phyloP scores from a whole-genome alignment of 2,888 invertebrate species.

The Strigamia transsilvanica region DNA sequence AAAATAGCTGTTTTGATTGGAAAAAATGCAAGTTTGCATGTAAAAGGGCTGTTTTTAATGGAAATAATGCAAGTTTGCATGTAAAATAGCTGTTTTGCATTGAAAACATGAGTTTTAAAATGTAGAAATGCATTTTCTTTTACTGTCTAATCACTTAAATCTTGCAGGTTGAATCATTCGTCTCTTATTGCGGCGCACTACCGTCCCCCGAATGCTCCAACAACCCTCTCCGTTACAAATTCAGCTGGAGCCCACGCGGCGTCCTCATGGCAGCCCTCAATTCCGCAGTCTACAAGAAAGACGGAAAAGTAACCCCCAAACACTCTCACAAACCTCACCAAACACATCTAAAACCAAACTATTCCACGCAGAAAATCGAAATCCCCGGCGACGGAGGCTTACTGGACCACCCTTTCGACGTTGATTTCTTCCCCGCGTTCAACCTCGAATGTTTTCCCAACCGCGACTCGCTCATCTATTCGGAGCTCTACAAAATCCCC shows the following conservation, averaged over 20 bases:
- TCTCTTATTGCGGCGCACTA: constrained; percentile 95
- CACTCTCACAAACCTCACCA: not conserved
- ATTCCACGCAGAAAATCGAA: constrained; percentile 86
- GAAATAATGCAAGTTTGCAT: too few relatives aligned
- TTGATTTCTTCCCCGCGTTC: constrained; percentile 95
- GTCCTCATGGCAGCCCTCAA: constrained; percentile 89
- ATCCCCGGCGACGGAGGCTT: constrained; percentile 86
- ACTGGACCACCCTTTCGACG: constrained; percentile 79
- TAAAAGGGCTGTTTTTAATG: too few relatives aligned
- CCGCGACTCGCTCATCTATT: constrained; percentile 91
- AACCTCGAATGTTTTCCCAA: constrained; percentile 97
- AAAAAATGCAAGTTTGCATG: too few relatives aligned
- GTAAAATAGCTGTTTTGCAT: too few relatives aligned
- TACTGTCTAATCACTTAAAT: too few relatives aligned
- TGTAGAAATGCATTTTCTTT: not conserved
- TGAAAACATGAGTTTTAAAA: too few relatives aligned
- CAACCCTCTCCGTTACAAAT: constrained; percentile 77
- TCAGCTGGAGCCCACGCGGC: constrained; percentile 96
- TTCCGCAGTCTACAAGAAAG: constrained; percentile 84
- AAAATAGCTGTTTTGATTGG: too few relatives aligned
- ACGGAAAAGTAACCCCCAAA: constrained; percentile 74
- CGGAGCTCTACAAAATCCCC: constrained; percentile 84
- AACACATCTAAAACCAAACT: not conserved
- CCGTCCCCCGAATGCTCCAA: constrained; percentile 97
- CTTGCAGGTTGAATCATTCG: constrained; percentile 82